phyloP scores from a whole-genome alignment of 30 jellyfish, hydroid and myxozoan genomes.

The Rhopilema esculentum region DNA sequence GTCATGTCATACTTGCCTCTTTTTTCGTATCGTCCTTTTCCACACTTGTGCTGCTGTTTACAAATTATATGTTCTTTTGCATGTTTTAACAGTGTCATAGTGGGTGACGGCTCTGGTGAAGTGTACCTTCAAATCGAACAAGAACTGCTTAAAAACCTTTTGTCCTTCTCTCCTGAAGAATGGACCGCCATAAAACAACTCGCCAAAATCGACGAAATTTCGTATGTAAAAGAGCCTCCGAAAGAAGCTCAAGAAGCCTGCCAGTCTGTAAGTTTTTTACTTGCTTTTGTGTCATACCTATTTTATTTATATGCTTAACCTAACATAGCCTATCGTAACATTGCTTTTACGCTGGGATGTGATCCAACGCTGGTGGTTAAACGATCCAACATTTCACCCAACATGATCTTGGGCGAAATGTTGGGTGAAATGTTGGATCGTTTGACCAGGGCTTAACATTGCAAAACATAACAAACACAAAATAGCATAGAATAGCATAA shows the following conservation, averaged over 20 bases:
- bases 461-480: no score
- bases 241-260: background rate
- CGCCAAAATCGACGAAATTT: background rate
- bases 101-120: constrained; percentile 18
- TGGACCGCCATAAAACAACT: constrained; percentile 2
- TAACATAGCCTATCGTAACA: no score
- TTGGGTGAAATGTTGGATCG: background rate
- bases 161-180: background rate
- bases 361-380: no score
- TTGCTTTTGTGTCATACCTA: background rate
- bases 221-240: background rate
- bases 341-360: no score
- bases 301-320: background rate
- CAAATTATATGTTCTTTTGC: background rate
- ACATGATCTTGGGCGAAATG: no score
- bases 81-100: background rate
- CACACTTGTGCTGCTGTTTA: background rate
- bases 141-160: background rate
- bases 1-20: no score
- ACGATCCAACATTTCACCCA: no score
- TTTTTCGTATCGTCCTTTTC: no score
- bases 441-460: background rate
- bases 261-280: background rate
- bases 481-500: no score
- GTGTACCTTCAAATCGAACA: constrained; percentile 37